Conservation (phyloP, 2,113 vertebrate genomes). For the Abramis brama region DNA sequence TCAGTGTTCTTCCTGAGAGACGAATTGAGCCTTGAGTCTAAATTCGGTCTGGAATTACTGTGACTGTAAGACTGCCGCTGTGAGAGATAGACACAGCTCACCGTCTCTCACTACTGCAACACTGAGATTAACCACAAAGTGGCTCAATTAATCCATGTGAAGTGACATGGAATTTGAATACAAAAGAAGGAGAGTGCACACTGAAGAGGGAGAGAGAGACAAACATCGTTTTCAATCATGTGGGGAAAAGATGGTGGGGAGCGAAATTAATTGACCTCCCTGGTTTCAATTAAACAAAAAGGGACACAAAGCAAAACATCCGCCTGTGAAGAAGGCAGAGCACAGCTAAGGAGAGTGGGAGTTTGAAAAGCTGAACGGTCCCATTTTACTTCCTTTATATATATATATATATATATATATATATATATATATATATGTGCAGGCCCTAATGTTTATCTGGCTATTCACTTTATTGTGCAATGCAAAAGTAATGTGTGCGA, state of each 20-base stretch:
- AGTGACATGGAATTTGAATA: slow-evolving; percentile 78
- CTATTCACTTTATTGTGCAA: too few relatives aligned
- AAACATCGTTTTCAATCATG: slow-evolving; percentile 66
- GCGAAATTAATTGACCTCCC: slow-evolving; percentile 80
- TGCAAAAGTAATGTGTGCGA: too few relatives aligned
- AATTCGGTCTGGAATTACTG: slow-evolving; percentile 53
- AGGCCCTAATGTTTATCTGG: too few relatives aligned
- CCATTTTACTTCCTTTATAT: neutral
- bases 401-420: too few relatives aligned
- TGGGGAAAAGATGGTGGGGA: slow-evolving; percentile 72
- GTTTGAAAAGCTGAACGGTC: neutral
- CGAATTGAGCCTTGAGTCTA: too few relatives aligned
- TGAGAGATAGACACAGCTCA: slow-evolving; percentile 71
- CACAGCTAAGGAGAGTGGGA: slow-evolving; percentile 61
- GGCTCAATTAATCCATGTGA: slow-evolving; percentile 78
- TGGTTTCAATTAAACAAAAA: slow-evolving; percentile 79
- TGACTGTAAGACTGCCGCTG: slow-evolving; percentile 63
- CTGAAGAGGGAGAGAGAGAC: slow-evolving; percentile 29
- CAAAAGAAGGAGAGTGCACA: slow-evolving; percentile 56
- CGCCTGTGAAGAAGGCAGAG: slow-evolving; percentile 29
- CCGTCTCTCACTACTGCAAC: slow-evolving; percentile 74
- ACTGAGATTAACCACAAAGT: slow-evolving; percentile 80
- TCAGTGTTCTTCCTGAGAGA: slow-evolving; percentile 41
- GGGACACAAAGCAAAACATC: slow-evolving; percentile 74
- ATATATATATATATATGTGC: too few relatives aligned